Evolutionary conservation across 2,797 vertebrate species (phyloP).

Genomic region (Acanthurus lineatus): DNA sequence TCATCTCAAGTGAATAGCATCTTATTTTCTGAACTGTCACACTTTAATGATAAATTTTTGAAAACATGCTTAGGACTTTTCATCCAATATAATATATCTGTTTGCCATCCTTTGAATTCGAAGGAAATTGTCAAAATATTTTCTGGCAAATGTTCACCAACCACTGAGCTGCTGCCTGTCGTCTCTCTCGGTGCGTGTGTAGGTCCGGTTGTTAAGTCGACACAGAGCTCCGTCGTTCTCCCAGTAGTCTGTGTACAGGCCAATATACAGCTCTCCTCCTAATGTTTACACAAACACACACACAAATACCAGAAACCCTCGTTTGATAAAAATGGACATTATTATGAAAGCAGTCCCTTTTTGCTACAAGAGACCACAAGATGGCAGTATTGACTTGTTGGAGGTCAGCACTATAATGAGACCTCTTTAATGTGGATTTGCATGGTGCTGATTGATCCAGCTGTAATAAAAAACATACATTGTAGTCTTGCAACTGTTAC

Average conservation of each 20-base stretch:
- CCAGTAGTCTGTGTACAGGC: constrained; percentile 97
- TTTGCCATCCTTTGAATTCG: background rate
- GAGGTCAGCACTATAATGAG: background rate
- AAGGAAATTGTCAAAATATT: constrained; percentile 2
- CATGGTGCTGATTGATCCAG: background rate
- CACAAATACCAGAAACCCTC: background rate
- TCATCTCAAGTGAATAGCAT: background rate
- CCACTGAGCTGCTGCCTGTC: constrained; percentile 92
- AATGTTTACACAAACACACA: constrained; percentile 28
- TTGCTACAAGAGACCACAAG: constrained; percentile 80
- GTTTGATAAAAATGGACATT: too few species aligned
- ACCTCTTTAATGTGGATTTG: background rate
- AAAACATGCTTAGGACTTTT: background rate
- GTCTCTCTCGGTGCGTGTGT: constrained; percentile 93
- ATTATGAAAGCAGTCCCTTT: too few species aligned
- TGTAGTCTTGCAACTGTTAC: background rate
- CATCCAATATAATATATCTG: background rate
- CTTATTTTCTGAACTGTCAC: background rate
- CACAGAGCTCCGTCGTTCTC: constrained; percentile 94
- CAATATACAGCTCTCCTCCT: constrained; percentile 93
- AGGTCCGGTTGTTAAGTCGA: constrained; percentile 87
- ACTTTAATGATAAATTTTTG: background rate
- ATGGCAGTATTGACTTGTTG: constrained; percentile 79
- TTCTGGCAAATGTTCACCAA: constrained; percentile 64
- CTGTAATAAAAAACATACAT: constrained; percentile 24